phyloP scores from a whole-genome alignment of 30 jellyfish, hydroid and myxozoan species.

The Catostylus mosaicus region DNA sequence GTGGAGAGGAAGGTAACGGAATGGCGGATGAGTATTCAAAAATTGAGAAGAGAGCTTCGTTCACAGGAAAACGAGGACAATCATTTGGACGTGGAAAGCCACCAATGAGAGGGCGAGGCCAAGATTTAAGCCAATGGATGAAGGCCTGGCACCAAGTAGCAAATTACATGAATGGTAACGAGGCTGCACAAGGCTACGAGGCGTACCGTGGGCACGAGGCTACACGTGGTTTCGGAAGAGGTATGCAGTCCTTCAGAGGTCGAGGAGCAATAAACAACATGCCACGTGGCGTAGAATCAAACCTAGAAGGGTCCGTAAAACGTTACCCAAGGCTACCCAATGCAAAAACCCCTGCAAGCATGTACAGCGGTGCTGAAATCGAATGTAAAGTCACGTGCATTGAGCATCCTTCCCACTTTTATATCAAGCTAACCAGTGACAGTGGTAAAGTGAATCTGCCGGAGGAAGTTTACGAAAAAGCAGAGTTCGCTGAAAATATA shows the following conservation, averaged over 20 bases:
- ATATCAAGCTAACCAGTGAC: neutral
- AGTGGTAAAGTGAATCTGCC: neutral
- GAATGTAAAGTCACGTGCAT: slow-evolving; percentile 9
- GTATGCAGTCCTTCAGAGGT: slow-evolving; percentile 6
- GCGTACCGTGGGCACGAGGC: slow-evolving; percentile 5
- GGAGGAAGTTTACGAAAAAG: slow-evolving; percentile 19
- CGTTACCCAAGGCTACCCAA: slow-evolving; percentile 35
- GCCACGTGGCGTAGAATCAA: neutral
- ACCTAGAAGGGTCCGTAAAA: neutral
- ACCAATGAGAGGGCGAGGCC: neutral
- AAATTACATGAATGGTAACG: neutral
- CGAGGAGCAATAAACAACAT: neutral
- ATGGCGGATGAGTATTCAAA: no score
- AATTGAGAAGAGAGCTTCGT: neutral
- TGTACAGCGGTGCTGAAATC: slow-evolving; percentile 42
- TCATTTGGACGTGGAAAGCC: neutral
- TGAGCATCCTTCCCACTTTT: slow-evolving; percentile 22
- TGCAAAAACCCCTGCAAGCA: slow-evolving; percentile 8
- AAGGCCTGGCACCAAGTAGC: neutral
- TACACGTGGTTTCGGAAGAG: neutral
- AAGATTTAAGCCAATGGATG: neutral
- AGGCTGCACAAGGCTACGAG: neutral
- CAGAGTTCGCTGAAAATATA: neutral
- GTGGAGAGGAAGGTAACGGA: no score
- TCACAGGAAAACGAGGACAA: slow-evolving; percentile 2